Conservation (phyloP, 2,113 vertebrate genomes). For the Campylomormyrus numenius region DNA sequence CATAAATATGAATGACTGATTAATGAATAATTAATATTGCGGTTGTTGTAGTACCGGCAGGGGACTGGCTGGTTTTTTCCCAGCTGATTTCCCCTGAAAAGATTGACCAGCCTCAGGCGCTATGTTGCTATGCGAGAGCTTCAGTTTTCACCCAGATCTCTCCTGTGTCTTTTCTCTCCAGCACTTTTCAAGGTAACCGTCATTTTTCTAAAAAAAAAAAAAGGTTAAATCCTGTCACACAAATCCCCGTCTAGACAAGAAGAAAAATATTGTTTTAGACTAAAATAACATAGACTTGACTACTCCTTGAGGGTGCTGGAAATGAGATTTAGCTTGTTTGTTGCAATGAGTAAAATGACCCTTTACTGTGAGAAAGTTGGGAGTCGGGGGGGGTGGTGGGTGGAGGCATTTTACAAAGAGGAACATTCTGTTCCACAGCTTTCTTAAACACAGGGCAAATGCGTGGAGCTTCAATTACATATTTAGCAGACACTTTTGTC, state of each 20-base stretch:
- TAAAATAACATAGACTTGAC: neutral
- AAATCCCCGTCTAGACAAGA: neutral
- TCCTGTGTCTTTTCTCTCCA: neutral
- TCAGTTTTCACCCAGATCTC: neutral
- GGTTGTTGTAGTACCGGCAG: neutral
- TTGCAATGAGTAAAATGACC: neutral
- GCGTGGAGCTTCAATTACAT: neutral
- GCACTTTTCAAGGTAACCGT: neutral
- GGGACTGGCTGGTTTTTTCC: neutral
- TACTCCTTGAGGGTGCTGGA: neutral
- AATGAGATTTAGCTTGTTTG: neutral
- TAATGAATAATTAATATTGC: neutral
- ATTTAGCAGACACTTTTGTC: neutral
- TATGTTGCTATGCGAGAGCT: neutral
- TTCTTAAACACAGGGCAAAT: neutral
- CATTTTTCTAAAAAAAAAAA: neutral
- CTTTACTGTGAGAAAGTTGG: neutral
- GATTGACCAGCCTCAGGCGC: neutral
- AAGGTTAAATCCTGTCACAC: neutral
- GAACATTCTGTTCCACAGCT: neutral
- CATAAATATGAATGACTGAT: neutral
- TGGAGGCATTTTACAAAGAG: neutral
- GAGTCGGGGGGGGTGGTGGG: neutral
- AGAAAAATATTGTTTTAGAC: neutral
- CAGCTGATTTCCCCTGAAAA: neutral